Conservation (phyloP, 2,797 vertebrate species). For the Orientallactaga sibirica region DNA sequence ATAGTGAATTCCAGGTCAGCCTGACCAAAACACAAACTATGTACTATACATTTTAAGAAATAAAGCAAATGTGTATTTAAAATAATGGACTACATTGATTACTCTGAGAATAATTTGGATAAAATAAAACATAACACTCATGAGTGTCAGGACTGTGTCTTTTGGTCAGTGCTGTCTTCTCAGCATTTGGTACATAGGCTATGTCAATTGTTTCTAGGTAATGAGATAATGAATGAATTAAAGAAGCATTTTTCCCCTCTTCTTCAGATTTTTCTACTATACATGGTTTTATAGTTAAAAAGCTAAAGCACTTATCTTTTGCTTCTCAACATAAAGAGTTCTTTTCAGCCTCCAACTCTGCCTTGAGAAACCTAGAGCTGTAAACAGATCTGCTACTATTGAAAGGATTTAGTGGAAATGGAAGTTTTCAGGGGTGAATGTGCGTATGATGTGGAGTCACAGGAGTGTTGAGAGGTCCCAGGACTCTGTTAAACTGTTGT, state of each 20-base stretch:
- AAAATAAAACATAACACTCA: neutral
- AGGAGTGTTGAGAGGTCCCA: neutral
- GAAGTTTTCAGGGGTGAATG: neutral
- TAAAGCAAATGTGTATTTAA: constrained; percentile 3
- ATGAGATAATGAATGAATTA: neutral
- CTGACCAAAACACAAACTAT: no score
- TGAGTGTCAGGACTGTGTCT: neutral
- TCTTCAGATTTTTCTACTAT: constrained; percentile 33
- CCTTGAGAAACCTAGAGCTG: neutral
- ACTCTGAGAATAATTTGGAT: neutral
- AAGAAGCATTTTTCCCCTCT: neutral
- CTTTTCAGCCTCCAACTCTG: neutral
- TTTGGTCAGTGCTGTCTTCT: neutral
- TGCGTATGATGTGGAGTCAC: neutral
- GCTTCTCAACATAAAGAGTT: neutral
- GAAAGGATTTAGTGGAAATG: neutral
- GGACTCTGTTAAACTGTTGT: neutral
- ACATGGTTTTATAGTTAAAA: constrained; percentile 22
- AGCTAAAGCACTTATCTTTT: constrained; percentile 17
- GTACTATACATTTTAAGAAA: neutral
- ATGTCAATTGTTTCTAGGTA: constrained; percentile 15
- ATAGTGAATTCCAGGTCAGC: no score
- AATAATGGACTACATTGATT: neutral
- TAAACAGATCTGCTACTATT: neutral
- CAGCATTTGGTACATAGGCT: no score